Evolutionary conservation across 2,888 invertebrate species (phyloP).

Genomic region (Nomada goodeniana): DNA sequence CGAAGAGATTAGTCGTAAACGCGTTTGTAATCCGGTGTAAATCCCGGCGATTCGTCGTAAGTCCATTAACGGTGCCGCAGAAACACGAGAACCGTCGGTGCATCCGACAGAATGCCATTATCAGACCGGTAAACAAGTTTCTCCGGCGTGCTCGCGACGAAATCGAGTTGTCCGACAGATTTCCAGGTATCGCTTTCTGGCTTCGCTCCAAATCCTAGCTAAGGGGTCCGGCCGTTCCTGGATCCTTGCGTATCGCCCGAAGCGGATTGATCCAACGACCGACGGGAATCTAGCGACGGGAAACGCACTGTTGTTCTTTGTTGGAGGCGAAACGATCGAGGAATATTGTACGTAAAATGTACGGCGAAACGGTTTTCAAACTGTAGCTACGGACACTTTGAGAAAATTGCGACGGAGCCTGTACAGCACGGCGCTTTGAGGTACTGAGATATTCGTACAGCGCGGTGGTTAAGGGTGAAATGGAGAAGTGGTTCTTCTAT

Average conservation of each 20-base stretch:
- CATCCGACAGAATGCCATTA: conserved; percentile 70
- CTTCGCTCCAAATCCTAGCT: conserved; percentile 65
- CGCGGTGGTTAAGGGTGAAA: too few relatives aligned
- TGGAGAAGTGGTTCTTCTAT: too few relatives aligned
- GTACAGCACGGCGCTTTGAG: too few relatives aligned
- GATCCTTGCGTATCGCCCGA: conserved; percentile 42
- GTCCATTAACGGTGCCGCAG: conserved; percentile 72
- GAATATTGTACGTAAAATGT: too few relatives aligned
- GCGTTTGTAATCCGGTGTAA: conserved; percentile 74
- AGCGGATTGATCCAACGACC: conserved; percentile 30
- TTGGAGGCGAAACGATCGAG: too few relatives aligned
- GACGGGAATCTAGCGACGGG: not conserved
- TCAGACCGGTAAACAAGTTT: conserved; percentile 72
- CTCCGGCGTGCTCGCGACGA: conserved; percentile 63
- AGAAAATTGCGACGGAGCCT: too few relatives aligned
- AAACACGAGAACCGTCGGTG: conserved; percentile 66
- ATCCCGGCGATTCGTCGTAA: conserved; percentile 74
- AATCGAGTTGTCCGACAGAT: conserved; percentile 73
- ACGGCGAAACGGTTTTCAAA: too few relatives aligned
- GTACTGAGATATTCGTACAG: too few relatives aligned
- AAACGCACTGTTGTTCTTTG: not conserved
- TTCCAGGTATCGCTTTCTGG: conserved; percentile 73
- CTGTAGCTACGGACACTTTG: too few relatives aligned
- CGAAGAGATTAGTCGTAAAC: conserved; percentile 73
- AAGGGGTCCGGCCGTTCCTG: conserved; percentile 35